Evolutionary conservation across 2,797 vertebrate species (phyloP).

Genomic region (Enteromius treurensis): DNA sequence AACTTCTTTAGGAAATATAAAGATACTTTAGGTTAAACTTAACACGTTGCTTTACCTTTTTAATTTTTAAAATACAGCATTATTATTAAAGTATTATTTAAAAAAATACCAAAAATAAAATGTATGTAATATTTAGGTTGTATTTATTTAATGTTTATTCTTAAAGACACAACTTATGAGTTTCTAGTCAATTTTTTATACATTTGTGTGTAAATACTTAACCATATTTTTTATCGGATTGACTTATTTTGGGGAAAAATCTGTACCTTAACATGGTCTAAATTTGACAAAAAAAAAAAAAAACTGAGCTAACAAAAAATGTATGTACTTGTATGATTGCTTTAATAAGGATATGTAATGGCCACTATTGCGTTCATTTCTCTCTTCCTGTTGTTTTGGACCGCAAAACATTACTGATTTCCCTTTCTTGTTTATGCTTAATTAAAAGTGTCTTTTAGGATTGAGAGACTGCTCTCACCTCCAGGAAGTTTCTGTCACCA

Average conservation of each 20-base stretch:
- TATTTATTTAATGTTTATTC: too few species aligned
- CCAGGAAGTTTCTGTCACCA: background rate
- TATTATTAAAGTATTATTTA: background rate
- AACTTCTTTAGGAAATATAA: background rate
- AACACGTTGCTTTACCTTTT: background rate
- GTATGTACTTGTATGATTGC: background rate
- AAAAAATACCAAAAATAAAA: too few species aligned
- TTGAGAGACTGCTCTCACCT: conserved; percentile 6
- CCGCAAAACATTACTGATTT: background rate
- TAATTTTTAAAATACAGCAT: background rate
- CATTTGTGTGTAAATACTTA: background rate
- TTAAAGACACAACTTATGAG: background rate
- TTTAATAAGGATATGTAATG: background rate
- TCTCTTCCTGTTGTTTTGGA: background rate
- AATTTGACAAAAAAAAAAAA: background rate
- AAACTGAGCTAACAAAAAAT: background rate
- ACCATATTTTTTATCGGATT: background rate
- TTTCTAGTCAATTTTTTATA: background rate
- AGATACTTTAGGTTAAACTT: background rate
- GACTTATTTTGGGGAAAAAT: background rate
- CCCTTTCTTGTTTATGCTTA: background rate
- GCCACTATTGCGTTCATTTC: background rate
- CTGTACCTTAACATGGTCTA: background rate
- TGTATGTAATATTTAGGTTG: too few species aligned
- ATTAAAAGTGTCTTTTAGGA: background rate